Evolutionary conservation across 1,140 invertebrate genomes (phyloP), one percentile per base, ranked within the genome.

Genomic region (Trachymyrmex cornetzi): DNA sequence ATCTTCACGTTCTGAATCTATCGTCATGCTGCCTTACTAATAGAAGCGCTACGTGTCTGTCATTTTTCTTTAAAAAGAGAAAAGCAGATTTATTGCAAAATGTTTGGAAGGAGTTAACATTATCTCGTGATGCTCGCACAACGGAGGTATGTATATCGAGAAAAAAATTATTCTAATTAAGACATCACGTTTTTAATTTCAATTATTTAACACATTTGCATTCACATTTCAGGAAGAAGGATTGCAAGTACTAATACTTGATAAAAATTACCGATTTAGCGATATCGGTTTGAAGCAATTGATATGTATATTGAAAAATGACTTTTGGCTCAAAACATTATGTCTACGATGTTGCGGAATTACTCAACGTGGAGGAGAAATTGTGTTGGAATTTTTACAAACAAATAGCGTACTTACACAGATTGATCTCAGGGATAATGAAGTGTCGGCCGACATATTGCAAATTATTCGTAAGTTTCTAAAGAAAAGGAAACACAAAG

Each of bases 301-400:
- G 55, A 57, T 53, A n/a, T 9, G 64, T 6, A 61, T 57, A 0
- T 82, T 92, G 19, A 89, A 87, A 30, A 79, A 77, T 38, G 86
- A 92, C 50, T 88, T 85, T 14, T 92, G 87, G 87, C 11, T 92
- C 34, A 91, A 67, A 61, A 81, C 63, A 3, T 71, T 92, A 48
- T 85, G 75, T 7, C 2, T 92, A 24, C 86, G 77, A 30, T 66
- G 12, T 22, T 92, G 91, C n/a, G 91, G 90, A 0, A 64, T 92
- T 2, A 88, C 85, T 4, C 82, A 82, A 66, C 75, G 27, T 0
- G 87, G 90, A 59, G 91, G 64, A 16, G 64, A 90, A 22, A 53
- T 72, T n/a, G 63, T 88, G 11, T 66, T 88, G 3, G 63, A 77
- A 9, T 3, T 91, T 12, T 34, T 92, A 27, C 69, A 88, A 77